phyloP scores from a whole-genome alignment of 1,140 invertebrate genomes.

The Drosophila mayri region DNA sequence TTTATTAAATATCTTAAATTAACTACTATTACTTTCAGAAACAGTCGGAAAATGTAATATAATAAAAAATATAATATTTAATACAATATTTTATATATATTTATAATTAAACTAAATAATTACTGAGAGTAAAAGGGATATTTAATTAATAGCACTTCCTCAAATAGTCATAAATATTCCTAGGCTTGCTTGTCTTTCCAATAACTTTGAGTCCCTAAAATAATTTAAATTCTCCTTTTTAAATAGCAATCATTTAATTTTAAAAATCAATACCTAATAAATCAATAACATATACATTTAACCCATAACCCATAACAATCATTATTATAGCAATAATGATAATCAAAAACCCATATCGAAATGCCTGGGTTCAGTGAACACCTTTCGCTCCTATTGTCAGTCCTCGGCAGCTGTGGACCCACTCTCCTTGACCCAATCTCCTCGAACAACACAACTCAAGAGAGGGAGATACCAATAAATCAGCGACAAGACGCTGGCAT shows the following conservation, averaged over 20 bases:
- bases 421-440: slow-evolving; percentile 70
- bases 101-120: no score
- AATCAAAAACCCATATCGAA: slow-evolving; percentile 21
- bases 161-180: no score
- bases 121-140: no score
- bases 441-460: neutral
- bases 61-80: no score
- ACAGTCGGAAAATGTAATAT: no score
- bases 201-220: neutral
- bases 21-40: neutral
- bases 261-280: neutral
- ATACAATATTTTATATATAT: no score
- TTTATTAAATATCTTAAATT: neutral
- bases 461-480: slow-evolving; percentile 57
- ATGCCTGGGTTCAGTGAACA: slow-evolving; percentile 32
- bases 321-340: slow-evolving; percentile 10
- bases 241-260: neutral
- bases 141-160: no score
- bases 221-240: neutral
- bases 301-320: neutral
- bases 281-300: no score
- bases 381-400: slow-evolving; percentile 17
- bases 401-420: slow-evolving; percentile 33
- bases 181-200: neutral
- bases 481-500: slow-evolving; percentile 63